Evolutionary conservation across 2,797 vertebrate genomes (phyloP).

Genomic region (Hydrolagus colliei): DNA sequence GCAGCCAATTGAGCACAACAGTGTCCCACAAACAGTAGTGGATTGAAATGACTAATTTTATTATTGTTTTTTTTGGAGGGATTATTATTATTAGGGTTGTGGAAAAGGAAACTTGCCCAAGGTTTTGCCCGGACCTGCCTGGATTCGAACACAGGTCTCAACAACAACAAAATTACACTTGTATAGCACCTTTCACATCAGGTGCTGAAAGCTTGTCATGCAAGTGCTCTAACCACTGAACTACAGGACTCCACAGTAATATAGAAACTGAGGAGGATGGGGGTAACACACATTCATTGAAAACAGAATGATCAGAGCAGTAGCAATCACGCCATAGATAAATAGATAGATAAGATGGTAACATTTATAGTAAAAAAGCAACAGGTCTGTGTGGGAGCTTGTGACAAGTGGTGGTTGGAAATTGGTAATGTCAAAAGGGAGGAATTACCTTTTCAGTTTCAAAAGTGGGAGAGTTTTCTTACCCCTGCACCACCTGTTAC

Average conservation of each 20-base stretch:
- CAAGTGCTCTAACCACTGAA: neutral
- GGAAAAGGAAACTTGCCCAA: too few species aligned
- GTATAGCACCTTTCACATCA: neutral
- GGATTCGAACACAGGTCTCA: too few species aligned
- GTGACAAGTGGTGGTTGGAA: neutral
- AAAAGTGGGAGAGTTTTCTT: neutral
- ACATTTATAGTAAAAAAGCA: neutral
- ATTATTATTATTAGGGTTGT: too few species aligned
- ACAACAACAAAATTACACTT: too few species aligned
- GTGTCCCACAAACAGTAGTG: too few species aligned
- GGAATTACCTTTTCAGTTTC: neutral
- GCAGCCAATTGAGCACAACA: too few species aligned
- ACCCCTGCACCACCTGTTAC: neutral
- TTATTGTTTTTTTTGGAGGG: too few species aligned
- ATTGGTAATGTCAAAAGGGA: neutral
- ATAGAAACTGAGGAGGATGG: neutral
- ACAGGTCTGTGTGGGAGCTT: neutral
- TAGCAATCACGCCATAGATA: neutral
- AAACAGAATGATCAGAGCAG: neutral
- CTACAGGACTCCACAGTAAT: neutral
- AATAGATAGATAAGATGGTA: neutral
- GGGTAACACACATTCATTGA: neutral
- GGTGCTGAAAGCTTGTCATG: neutral
- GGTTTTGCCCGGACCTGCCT: too few species aligned
- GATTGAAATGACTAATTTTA: too few species aligned